Percentiles rank a stretch among this genome's conserved stretches.
phyloP scores from a whole-genome alignment of 2,797 vertebrate species.

The Poecile montanus region DNA sequence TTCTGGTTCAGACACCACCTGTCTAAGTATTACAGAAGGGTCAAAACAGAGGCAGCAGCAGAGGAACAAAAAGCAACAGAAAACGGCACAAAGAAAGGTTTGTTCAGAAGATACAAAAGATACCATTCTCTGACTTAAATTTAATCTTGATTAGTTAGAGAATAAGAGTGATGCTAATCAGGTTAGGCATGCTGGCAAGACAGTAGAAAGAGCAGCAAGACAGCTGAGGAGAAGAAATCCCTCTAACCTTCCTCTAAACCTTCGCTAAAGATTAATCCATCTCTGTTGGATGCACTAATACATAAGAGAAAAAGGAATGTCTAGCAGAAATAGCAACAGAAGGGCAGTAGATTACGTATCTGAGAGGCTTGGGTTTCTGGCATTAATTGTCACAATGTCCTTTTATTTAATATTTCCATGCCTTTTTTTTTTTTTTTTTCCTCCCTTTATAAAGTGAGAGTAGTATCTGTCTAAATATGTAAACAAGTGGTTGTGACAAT shows the following conservation, averaged over 20 bases:
- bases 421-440: background rate
- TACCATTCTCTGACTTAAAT: background rate
- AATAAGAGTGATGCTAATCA: background rate
- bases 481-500: background rate
- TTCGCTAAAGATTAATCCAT: background rate
- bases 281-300: background rate
- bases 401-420: background rate
- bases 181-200: background rate
- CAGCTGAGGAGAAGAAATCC: background rate
- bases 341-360: background rate
- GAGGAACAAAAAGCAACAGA: background rate
- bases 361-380: background rate
- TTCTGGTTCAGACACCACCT: slow-evolving; percentile 37
- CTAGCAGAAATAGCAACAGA: background rate
- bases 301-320: background rate
- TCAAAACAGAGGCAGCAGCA: background rate
- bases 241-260: background rate
- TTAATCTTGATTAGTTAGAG: slow-evolving; percentile 19
- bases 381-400: background rate
- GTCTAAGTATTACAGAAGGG: slow-evolving; percentile 24
- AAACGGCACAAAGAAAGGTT: background rate
- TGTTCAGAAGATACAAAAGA: background rate
- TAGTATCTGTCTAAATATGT: background rate
- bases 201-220: background rate
- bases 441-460: background rate